phyloP scores from a whole-genome alignment of 2,113 vertebrate species.

The Gymnarchus niloticus region DNA sequence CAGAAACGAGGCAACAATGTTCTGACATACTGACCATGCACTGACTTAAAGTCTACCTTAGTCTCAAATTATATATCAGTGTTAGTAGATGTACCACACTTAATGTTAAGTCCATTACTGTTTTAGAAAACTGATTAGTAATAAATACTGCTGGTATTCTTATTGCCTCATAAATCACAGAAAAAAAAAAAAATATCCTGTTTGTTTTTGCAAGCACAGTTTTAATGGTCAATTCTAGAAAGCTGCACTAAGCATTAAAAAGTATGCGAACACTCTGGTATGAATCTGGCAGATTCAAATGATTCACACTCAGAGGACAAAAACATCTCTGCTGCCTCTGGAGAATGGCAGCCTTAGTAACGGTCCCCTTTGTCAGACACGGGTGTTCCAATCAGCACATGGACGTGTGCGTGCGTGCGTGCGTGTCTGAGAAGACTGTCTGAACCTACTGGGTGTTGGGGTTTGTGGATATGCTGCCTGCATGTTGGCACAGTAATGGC shows the following conservation, averaged over 20 bases:
- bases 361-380: constrained; percentile 12
- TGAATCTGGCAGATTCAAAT: background rate
- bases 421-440: no score
- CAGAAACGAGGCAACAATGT: background rate
- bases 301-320: constrained; percentile 10
- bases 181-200: background rate
- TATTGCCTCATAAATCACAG: background rate
- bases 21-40: background rate
- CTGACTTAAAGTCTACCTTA: background rate
- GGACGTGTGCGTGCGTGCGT: background rate
- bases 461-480: background rate
- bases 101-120: background rate
- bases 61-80: background rate
- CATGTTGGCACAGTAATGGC: background rate
- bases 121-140: background rate
- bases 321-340: background rate
- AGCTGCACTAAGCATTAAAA: background rate
- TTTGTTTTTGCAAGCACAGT: background rate
- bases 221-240: background rate
- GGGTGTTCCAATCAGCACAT: background rate
- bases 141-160: background rate
- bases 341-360: constrained; percentile 6
- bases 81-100: background rate
- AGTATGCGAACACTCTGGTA: background rate
- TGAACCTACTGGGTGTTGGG: background rate